These are phyloP conservation scores for Ceratitis capitata DNA, from an alignment of 1,140 invertebrate species.

Conservation along the genomic window DNA sequence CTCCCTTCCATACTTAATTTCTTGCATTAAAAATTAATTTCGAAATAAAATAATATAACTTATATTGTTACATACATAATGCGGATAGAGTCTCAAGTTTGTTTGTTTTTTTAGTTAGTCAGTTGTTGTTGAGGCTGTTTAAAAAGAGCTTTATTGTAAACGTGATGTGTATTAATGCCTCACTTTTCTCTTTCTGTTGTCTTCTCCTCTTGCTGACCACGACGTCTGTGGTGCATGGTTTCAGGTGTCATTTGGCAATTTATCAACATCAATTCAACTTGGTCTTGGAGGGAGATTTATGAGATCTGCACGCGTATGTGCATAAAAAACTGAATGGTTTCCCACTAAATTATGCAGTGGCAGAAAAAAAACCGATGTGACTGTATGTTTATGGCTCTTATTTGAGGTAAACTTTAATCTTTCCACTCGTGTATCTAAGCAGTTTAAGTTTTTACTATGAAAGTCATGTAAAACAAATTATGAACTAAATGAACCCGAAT, in stretches of 20 bases:
- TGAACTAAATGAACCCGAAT: too few relatives aligned
- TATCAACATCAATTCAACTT: slow-evolving; percentile 4
- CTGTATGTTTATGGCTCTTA: too few relatives aligned
- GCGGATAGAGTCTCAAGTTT: background rate
- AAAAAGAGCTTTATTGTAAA: background rate
- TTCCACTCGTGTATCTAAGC: too few relatives aligned
- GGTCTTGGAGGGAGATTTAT: background rate
- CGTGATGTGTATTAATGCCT: background rate
- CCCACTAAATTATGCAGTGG: too few relatives aligned
- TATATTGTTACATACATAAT: background rate
- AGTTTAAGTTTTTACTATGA: too few relatives aligned
- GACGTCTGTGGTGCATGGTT: background rate
- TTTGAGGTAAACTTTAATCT: too few relatives aligned
- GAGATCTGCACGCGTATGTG: background rate
- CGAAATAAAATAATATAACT: slow-evolving; percentile 35
- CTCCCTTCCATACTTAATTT: background rate
- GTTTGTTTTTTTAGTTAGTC: background rate
- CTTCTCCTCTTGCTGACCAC: background rate
- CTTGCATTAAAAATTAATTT: slow-evolving; percentile 30
- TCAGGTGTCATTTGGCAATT: slow-evolving; percentile 30
- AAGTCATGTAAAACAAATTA: too few relatives aligned
- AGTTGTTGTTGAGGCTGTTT: background rate
- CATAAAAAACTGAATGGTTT: too few relatives aligned
- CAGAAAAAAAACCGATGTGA: too few relatives aligned
- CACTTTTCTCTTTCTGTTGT: background rate